Percentiles rank a stretch among this genome's conserved stretches.
phyloP scores from a whole-genome alignment of 2,888 invertebrate species.

The Agriopis aurantiaria region DNA sequence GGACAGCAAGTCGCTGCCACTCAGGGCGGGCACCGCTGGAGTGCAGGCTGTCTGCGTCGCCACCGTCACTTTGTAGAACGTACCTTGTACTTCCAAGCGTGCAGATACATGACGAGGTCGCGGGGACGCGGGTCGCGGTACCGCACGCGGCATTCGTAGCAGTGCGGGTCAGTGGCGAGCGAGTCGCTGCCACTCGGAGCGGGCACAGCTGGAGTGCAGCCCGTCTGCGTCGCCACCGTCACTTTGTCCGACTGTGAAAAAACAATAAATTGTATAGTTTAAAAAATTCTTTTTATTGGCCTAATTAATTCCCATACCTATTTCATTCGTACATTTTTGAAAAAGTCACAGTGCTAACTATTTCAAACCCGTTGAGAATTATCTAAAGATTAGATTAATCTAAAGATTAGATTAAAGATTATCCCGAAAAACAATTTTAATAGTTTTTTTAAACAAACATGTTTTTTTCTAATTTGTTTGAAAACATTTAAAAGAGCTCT shows the following conservation, averaged over 20 bases:
- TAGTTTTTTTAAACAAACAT: too few relatives aligned
- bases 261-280: not conserved
- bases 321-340: too few relatives aligned
- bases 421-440: too few relatives aligned
- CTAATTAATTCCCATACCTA: too few relatives aligned
- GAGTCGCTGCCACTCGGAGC: conserved; percentile 63
- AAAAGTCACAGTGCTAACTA: too few relatives aligned
- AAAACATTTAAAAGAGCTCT: too few relatives aligned
- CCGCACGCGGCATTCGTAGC: conserved; percentile 96
- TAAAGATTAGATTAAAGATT: too few relatives aligned
- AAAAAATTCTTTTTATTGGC: not conserved
- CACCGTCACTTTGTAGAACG: conserved; percentile 89
- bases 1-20: conserved; percentile 84
- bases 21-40: conserved; percentile 82
- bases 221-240: conserved; percentile 95
- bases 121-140: conserved; percentile 96
- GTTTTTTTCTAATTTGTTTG: too few relatives aligned
- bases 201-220: conserved; percentile 89
- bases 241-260: conserved; percentile 85
- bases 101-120: conserved; percentile 98
- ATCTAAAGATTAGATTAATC: too few relatives aligned
- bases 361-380: too few relatives aligned
- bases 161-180: conserved; percentile 93
- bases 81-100: conserved; percentile 96
- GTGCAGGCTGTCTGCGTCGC: conserved; percentile 95